Evolutionary conservation across 2,797 vertebrate species (phyloP).

Genomic region (Pipistrellus pygmaeus): DNA sequence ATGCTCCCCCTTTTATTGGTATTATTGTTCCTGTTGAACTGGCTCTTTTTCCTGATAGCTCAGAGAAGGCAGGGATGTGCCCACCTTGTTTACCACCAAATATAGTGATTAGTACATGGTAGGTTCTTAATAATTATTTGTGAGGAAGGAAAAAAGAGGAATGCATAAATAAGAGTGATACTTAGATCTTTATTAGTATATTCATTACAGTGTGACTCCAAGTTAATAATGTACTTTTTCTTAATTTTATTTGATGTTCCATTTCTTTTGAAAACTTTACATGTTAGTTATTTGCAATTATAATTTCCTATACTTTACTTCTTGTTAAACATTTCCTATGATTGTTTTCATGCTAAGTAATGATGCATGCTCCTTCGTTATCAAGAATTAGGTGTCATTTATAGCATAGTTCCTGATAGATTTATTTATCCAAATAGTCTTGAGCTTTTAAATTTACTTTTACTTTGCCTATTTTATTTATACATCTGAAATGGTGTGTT

Average conservation of each 20-base stretch:
- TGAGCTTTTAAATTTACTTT: conserved; percentile 48
- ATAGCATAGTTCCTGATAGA: conserved; percentile 60
- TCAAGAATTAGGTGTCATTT: conserved; percentile 61
- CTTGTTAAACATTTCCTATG: conserved; percentile 35
- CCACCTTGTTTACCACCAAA: neutral
- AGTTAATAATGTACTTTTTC: conserved; percentile 40
- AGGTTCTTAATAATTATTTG: conserved; percentile 56
- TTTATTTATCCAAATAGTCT: conserved; percentile 59
- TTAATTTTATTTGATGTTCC: conserved; percentile 54
- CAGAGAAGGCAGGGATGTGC: neutral
- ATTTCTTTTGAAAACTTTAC: conserved; percentile 54
- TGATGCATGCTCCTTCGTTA: conserved; percentile 32
- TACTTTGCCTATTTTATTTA: conserved; percentile 61
- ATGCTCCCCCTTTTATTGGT: neutral
- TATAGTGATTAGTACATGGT: conserved; percentile 8
- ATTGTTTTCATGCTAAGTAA: conserved; percentile 62
- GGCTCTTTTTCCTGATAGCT: conserved; percentile 30
- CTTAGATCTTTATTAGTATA: conserved; percentile 37
- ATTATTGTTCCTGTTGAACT: neutral
- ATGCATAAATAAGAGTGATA: neutral
- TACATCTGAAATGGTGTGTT: conserved; percentile 2
- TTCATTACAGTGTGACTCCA: neutral
- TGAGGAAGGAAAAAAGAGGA: neutral
- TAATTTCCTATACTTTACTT: conserved; percentile 52
- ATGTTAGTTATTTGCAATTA: conserved; percentile 60